A percentile compares a stretch with the other conserved stretches of the same genome.
These are phyloP conservation scores for Mormyrus hasselquistii DNA, from an alignment of 2,797 vertebrate species.

Conservation along the genomic window DNA sequence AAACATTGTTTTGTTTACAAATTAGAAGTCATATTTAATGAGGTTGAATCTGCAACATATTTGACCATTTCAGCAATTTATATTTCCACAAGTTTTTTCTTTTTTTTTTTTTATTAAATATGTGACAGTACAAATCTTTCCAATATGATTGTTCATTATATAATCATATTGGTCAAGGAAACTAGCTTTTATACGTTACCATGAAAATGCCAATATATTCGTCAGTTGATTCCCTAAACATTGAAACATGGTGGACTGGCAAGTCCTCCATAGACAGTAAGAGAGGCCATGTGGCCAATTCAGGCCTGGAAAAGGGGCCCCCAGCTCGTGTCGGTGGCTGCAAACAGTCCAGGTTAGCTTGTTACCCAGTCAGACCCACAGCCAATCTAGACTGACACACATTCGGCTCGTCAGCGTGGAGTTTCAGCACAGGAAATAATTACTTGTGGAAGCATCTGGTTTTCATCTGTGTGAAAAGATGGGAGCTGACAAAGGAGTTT, in stretches of 20 bases:
- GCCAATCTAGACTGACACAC: conserved; percentile 25
- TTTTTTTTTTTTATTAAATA: neutral
- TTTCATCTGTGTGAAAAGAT: conserved; percentile 27
- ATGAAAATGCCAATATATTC: neutral
- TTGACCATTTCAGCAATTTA: neutral
- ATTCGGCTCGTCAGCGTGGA: conserved; percentile 29
- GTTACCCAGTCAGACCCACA: neutral
- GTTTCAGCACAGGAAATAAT: conserved; percentile 31
- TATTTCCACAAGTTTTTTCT: neutral
- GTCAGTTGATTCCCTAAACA: neutral
- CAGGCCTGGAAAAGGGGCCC: neutral
- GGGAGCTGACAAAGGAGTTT: conserved; percentile 30
- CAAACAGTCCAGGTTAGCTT: neutral
- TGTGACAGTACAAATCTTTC: neutral
- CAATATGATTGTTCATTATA: neutral
- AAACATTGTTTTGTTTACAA: conserved; percentile 7
- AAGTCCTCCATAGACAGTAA: neutral
- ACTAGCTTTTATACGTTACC: neutral
- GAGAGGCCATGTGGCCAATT: neutral
- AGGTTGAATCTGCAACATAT: neutral
- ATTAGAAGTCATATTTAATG: conserved; percentile 15
- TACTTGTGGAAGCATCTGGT: conserved; percentile 34
- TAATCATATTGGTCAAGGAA: neutral
- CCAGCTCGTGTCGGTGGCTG: neutral
- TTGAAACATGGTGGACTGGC: neutral